phyloP scores from a whole-genome alignment of 2,113 vertebrate genomes.

The Phalacrocorax pelagicus region DNA sequence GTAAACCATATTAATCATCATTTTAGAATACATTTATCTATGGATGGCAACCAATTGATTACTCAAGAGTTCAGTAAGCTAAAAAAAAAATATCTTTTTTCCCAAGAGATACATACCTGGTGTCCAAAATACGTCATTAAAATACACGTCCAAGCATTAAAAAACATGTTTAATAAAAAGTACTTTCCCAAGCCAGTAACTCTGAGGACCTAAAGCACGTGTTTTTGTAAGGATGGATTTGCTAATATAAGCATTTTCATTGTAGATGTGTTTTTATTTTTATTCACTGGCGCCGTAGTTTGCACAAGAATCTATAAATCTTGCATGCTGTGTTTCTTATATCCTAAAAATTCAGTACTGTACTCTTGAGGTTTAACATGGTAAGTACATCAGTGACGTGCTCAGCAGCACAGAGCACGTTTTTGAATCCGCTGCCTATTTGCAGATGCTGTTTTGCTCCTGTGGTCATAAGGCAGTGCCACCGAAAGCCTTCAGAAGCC shows the following conservation, averaged over 20 bases:
- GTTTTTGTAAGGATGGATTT: neutral
- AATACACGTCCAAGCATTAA: neutral
- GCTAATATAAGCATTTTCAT: neutral
- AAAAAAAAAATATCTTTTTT: neutral
- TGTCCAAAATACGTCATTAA: neutral
- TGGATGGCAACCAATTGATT: neutral
- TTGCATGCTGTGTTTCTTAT: neutral
- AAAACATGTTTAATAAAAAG: neutral
- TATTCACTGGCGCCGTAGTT: neutral
- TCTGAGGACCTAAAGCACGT: neutral
- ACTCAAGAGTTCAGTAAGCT: neutral
- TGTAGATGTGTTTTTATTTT: neutral
- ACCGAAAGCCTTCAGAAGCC: neutral
- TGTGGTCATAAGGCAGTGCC: neutral
- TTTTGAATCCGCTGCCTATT: neutral
- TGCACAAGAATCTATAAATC: neutral
- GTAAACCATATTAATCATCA: neutral
- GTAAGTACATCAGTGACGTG: neutral
- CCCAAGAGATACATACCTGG: neutral
- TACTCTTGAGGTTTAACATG: neutral
- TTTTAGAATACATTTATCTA: constrained; percentile 15
- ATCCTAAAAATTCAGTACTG: neutral
- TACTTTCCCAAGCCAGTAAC: neutral
- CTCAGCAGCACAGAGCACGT: neutral
- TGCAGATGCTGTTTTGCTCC: neutral